Percentiles rank a stretch among this genome's conserved stretches.
Conservation (phyloP, 2,113 vertebrate species). For the Planiliza haematocheilus region DNA sequence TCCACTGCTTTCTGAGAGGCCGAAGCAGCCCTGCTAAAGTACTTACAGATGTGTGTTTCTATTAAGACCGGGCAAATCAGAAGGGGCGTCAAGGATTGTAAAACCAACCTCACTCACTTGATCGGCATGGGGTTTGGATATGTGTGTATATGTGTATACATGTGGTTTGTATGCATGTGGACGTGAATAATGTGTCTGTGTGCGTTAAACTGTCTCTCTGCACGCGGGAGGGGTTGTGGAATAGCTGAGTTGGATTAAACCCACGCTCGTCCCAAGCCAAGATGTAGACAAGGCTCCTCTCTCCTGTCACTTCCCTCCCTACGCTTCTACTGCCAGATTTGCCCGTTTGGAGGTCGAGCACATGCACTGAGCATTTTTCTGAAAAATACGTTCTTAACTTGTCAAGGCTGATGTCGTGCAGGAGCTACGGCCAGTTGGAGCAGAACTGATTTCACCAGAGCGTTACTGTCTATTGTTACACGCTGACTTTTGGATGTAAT, state of each 20-base stretch:
- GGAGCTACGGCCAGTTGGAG: conserved; percentile 45
- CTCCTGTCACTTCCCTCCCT: conserved; percentile 64
- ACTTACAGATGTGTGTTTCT: conserved; percentile 73
- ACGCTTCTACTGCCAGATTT: conserved; percentile 31
- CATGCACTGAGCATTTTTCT: conserved; percentile 25
- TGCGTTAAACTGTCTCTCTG: conserved; percentile 49
- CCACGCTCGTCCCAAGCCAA: conserved; percentile 55
- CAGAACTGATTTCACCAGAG: conserved; percentile 8
- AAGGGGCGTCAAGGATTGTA: conserved; percentile 57
- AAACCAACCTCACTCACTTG: conserved; percentile 55
- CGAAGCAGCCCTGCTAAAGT: conserved; percentile 53
- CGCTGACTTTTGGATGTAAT: conserved; percentile 35
- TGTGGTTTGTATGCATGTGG: conserved; percentile 23
- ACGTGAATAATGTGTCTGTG: conserved; percentile 36
- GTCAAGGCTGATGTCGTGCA: conserved; percentile 52
- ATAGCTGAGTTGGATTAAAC: conserved; percentile 54
- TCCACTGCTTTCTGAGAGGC: conserved; percentile 50
- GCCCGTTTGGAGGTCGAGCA: conserved; percentile 34
- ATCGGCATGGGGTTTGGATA: conserved; percentile 54
- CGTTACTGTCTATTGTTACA: conserved; percentile 41
- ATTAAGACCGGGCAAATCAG: conserved; percentile 57
- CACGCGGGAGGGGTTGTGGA: conserved; percentile 37
- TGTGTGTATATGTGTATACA: neutral
- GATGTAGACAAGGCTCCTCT: conserved; percentile 62
- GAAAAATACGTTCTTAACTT: conserved; percentile 35